A percentile compares a stretch with the other conserved stretches of the same genome.
These are phyloP conservation scores for Osmerus eperlanus DNA, from an alignment of 2,113 vertebrate species.

Conservation along the genomic window DNA sequence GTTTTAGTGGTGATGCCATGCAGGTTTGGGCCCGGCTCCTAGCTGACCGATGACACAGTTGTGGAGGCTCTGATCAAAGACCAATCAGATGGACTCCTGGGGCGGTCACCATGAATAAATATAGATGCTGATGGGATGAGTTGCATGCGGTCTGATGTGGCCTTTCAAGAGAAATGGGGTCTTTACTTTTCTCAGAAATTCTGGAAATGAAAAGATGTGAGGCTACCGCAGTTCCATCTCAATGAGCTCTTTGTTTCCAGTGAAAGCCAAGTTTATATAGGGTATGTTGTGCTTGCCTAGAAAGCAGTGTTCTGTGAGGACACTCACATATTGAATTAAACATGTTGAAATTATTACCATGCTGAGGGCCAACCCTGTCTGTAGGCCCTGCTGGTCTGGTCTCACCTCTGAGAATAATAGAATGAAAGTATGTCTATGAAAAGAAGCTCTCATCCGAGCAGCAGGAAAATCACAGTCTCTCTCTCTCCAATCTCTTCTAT, in stretches of 20 bases:
- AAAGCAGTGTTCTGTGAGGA: conserved; percentile 52
- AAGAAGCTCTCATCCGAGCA: conserved; percentile 59
- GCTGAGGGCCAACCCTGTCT: conserved; percentile 5
- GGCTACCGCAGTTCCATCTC: conserved; percentile 26
- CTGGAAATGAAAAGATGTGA: conserved; percentile 31
- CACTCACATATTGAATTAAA: background rate
- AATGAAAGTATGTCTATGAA: conserved; percentile 51
- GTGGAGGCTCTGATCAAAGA: background rate
- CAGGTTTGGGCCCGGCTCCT: background rate
- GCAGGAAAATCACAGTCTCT: conserved; percentile 55
- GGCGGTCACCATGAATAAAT: conserved; percentile 21
- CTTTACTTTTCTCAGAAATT: conserved; percentile 37
- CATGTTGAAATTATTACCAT: conserved; percentile 38
- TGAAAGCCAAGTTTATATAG: conserved; percentile 14
- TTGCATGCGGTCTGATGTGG: conserved; percentile 61
- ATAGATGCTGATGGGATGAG: conserved; percentile 63
- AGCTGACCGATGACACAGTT: background rate
- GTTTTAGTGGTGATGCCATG: background rate
- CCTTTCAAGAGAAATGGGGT: conserved; percentile 65
- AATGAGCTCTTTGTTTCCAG: conserved; percentile 42
- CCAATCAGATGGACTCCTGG: conserved; percentile 56
- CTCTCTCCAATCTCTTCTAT: conserved; percentile 48
- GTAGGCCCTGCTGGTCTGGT: no score
- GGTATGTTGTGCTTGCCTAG: conserved; percentile 52
- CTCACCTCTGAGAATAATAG: conserved; percentile 47